A percentile compares a stretch with the other conserved stretches of the same genome.
These are phyloP conservation scores for Manis javanica DNA, from an alignment of 2,797 vertebrate species.

Conservation along the genomic window DNA sequence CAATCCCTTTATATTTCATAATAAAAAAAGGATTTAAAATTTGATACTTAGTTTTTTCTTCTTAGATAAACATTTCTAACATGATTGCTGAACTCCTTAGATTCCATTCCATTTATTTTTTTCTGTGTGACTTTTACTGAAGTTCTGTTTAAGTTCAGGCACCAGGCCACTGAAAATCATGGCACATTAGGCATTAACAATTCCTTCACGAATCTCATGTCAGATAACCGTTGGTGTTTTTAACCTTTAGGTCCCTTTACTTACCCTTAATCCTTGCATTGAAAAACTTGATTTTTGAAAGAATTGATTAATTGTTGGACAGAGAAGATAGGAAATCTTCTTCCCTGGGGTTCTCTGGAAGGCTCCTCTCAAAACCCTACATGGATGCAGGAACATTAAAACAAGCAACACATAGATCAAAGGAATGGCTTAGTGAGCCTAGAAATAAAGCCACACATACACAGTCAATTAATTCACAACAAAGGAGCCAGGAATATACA, in stretches of 20 bases:
- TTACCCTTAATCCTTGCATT: constrained; percentile 41
- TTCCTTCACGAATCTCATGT: constrained; percentile 46
- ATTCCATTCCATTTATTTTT: constrained; percentile 78
- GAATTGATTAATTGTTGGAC: background rate
- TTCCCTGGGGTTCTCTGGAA: background rate
- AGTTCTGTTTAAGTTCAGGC: constrained; percentile 77
- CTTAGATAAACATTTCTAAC: constrained; percentile 68
- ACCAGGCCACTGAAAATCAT: constrained; percentile 48
- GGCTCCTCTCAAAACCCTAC: background rate
- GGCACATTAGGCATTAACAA: constrained; percentile 41
- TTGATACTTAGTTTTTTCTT: constrained; percentile 64
- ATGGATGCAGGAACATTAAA: background rate
- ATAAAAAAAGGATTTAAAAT: constrained; percentile 74
- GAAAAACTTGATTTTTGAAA: background rate
- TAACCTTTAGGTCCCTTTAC: constrained; percentile 29
- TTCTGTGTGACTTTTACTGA: constrained; percentile 75
- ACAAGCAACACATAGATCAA: background rate
- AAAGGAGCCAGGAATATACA: background rate
- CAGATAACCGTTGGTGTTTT: constrained; percentile 44
- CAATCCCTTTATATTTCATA: constrained; percentile 74
- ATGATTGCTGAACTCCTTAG: constrained; percentile 63
- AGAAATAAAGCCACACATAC: background rate
- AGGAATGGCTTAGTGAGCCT: background rate
- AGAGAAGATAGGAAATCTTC: background rate
- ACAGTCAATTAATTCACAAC: background rate